Evolutionary conservation across 2,888 invertebrate genomes (phyloP).

Genomic region (Epirrita christyi): DNA sequence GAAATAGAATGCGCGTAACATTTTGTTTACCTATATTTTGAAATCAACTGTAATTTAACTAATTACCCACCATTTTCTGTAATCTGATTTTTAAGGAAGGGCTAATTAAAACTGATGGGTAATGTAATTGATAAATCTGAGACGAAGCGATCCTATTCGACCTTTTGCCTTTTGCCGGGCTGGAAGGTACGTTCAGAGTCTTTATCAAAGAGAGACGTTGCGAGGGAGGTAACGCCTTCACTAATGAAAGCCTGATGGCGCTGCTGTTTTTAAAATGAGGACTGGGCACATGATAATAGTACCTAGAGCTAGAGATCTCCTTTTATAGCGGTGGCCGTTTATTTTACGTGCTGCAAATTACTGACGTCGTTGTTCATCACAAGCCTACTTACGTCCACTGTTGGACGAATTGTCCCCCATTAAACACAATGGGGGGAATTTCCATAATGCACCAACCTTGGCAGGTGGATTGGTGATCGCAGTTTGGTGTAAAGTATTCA

Average conservation of each 20-base stretch:
- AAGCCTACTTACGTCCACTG: too few species aligned
- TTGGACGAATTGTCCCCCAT: too few species aligned
- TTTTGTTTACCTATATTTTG: background rate
- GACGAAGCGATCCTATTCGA: constrained; percentile 12
- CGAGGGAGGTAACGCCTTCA: constrained; percentile 13
- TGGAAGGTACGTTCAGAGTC: constrained; percentile 2
- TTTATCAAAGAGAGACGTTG: constrained; percentile 8
- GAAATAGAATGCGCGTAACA: background rate
- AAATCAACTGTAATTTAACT: background rate
- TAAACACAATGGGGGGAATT: too few species aligned
- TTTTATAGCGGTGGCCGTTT: too few species aligned
- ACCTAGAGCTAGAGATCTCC: too few species aligned
- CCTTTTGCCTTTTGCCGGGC: constrained; percentile 14
- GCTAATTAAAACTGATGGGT: constrained; percentile 13
- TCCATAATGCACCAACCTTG: too few species aligned
- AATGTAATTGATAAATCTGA: constrained; percentile 21
- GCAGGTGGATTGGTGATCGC: too few species aligned
- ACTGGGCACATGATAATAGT: background rate
- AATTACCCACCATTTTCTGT: constrained; percentile 10
- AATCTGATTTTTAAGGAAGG: constrained; percentile 9
- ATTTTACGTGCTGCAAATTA: too few species aligned
- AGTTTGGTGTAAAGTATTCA: too few species aligned
- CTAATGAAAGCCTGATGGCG: constrained; percentile 15
- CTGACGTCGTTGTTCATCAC: too few species aligned
- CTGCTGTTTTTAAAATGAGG: constrained; percentile 3